These are phyloP conservation scores for Tympanoctomys barrerae DNA, from an alignment of 2,797 vertebrate species.

Conservation along the genomic window DNA sequence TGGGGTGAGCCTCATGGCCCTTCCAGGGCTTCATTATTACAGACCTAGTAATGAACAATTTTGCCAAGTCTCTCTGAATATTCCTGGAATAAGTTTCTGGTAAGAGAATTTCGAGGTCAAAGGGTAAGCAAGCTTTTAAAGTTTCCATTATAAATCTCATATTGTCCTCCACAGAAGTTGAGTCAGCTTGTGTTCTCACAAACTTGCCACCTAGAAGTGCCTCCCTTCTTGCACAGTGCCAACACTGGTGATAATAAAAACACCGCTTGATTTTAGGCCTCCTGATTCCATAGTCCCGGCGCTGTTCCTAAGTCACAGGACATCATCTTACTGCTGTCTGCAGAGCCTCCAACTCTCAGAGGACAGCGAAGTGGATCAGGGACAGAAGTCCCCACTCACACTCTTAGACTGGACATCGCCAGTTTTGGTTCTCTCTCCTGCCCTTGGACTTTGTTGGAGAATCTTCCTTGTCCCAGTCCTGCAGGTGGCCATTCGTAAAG, in stretches of 20 bases:
- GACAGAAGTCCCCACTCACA: neutral
- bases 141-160: conserved; percentile 16
- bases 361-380: neutral
- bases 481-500: neutral
- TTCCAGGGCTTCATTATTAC: neutral
- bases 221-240: neutral
- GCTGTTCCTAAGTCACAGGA: neutral
- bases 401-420: neutral
- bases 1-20: neutral
- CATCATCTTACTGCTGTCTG: conserved; percentile 14
- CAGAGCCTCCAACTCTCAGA: neutral
- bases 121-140: neutral
- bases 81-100: neutral
- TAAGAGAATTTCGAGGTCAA: conserved; percentile 43
- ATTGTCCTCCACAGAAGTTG: neutral
- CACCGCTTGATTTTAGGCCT: neutral
- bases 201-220: neutral
- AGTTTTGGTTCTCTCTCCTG: neutral
- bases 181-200: neutral
- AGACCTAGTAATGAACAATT: neutral
- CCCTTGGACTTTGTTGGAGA: neutral
- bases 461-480: neutral
- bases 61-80: neutral
- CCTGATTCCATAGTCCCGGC: neutral
- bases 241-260: conserved; percentile 11